Conservation (phyloP, 2,888 invertebrate species). For the Pammene aurita region DNA sequence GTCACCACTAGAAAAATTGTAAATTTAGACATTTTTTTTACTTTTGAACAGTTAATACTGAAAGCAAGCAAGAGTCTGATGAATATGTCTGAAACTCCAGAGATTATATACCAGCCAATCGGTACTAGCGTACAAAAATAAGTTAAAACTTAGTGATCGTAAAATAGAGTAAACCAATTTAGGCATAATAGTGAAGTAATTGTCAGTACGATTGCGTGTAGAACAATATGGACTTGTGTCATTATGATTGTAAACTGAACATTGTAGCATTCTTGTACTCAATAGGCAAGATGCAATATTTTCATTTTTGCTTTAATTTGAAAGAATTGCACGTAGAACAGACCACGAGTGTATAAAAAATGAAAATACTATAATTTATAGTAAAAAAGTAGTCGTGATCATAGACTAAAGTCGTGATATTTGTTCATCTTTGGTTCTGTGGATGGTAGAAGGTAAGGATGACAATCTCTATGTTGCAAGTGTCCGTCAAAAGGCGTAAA, state of each 20-base stretch:
- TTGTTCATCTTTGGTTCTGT: too few species aligned
- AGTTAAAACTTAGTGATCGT: too few species aligned
- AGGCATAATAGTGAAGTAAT: not conserved
- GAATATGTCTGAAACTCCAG: not conserved
- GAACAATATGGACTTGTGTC: not conserved
- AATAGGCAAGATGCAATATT: too few species aligned
- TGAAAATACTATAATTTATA: too few species aligned
- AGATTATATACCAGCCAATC: constrained; percentile 24
- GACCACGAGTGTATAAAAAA: too few species aligned
- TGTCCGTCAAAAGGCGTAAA: too few species aligned
- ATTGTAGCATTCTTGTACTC: not conserved
- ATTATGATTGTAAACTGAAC: not conserved
- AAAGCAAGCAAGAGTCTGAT: constrained; percentile 15
- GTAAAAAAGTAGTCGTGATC: too few species aligned
- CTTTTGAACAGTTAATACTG: constrained; percentile 4
- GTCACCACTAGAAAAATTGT: constrained; percentile 18
- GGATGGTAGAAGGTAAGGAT: too few species aligned
- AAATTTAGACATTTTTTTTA: constrained; percentile 31
- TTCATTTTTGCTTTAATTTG: too few species aligned
- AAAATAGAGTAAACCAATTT: not conserved
- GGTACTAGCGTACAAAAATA: not conserved
- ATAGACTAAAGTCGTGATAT: too few species aligned
- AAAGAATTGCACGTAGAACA: too few species aligned
- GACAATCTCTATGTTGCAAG: too few species aligned
- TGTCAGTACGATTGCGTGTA: not conserved